These are phyloP conservation scores for Ichneumoninae sp. DNA, from an alignment of 2,888 invertebrate genomes.

Conservation along the genomic window DNA sequence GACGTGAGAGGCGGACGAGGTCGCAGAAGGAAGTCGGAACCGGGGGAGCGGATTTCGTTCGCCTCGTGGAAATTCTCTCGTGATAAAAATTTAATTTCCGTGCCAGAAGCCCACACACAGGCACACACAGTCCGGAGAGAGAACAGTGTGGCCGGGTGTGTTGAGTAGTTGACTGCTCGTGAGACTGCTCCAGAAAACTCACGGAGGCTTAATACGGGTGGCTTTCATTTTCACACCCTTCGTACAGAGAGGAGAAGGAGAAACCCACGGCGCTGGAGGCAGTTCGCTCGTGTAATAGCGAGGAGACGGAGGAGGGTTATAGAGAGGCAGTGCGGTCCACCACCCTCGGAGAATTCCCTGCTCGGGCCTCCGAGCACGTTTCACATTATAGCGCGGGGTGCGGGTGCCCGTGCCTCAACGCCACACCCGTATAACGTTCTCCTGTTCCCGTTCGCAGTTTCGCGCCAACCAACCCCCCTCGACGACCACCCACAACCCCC, in stretches of 20 bases:
- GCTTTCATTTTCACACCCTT: slow-evolving; percentile 68
- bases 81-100: slow-evolving; percentile 71
- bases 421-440: slow-evolving; percentile 59
- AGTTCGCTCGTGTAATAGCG: slow-evolving; percentile 31
- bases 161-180: slow-evolving; percentile 48
- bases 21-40: slow-evolving; percentile 22
- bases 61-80: slow-evolving; percentile 60
- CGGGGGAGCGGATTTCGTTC: slow-evolving; percentile 56
- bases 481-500: slow-evolving; percentile 27
- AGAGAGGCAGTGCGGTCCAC: slow-evolving; percentile 69
- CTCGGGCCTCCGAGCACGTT: slow-evolving; percentile 79
- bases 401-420: slow-evolving; percentile 60
- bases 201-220: slow-evolving; percentile 64
- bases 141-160: slow-evolving; percentile 48
- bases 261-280: slow-evolving; percentile 39
- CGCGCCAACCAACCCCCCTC: slow-evolving; percentile 64
- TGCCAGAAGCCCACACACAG: slow-evolving; percentile 52
- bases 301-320: background rate
- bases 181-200: slow-evolving; percentile 53
- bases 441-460: slow-evolving; percentile 66
- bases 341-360: slow-evolving; percentile 74
- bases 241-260: slow-evolving; percentile 50
- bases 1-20: slow-evolving; percentile 17
- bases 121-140: slow-evolving; percentile 13
- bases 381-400: slow-evolving; percentile 77